A percentile compares a stretch with the other conserved stretches of the same genome.
Conservation (phyloP, 2,888 invertebrate genomes). For the Parnassius smintheus region DNA sequence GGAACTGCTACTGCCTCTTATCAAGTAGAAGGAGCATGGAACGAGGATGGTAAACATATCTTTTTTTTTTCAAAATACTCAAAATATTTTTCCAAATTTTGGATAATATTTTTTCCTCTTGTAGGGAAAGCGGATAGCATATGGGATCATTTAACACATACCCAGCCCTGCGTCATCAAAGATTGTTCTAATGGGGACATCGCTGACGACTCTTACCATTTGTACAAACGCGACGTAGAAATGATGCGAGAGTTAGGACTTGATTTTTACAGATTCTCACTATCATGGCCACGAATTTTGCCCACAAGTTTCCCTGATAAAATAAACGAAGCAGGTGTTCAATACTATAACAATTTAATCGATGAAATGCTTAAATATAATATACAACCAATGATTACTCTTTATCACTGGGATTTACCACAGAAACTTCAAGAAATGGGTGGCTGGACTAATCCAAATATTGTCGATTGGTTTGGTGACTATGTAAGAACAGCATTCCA, state of each 20-base stretch:
- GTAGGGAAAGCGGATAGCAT: constrained; percentile 78
- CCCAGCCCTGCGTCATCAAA: constrained; percentile 61
- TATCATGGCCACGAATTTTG: constrained; percentile 83
- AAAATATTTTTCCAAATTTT: neutral
- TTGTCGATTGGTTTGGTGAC: constrained; percentile 64
- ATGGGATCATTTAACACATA: constrained; percentile 82
- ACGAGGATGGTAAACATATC: constrained; percentile 43
- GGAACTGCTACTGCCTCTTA: constrained; percentile 46
- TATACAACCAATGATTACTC: constrained; percentile 81
- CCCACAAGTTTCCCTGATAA: constrained; percentile 74
- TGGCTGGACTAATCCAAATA: constrained; percentile 66
- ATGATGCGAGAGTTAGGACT: constrained; percentile 61
- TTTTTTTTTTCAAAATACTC: neutral
- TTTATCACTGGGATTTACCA: constrained; percentile 71
- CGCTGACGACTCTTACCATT: constrained; percentile 80
- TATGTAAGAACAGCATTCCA: constrained; percentile 62
- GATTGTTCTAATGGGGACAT: constrained; percentile 80
- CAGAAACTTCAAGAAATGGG: constrained; percentile 72
- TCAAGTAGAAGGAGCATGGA: constrained; percentile 50
- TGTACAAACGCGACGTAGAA: constrained; percentile 75
- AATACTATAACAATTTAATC: constrained; percentile 83
- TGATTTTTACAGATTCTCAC: constrained; percentile 75
- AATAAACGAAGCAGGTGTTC: constrained; percentile 77
- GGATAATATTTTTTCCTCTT: constrained; percentile 21
- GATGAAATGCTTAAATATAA: constrained; percentile 79